phyloP scores from a whole-genome alignment of 2,113 vertebrate species.

The Butorides virescens region DNA sequence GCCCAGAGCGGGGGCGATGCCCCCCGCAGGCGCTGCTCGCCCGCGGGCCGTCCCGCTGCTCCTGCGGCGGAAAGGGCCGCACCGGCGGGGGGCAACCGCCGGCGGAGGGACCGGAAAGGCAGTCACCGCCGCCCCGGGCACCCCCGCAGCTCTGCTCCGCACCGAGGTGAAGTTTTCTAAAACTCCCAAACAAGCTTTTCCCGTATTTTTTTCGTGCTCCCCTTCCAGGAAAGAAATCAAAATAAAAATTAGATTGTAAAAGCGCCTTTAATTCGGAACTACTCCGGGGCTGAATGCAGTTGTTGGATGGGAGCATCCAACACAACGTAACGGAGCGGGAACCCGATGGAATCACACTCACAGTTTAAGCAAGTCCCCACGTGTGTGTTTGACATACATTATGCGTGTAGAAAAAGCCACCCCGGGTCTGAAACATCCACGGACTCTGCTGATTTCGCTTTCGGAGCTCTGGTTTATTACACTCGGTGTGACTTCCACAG shows the following conservation, averaged over 20 bases:
- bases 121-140: not conserved
- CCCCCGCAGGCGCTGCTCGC: no score
- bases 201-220: not conserved
- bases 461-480: not conserved
- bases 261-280: not conserved
- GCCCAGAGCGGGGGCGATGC: no score
- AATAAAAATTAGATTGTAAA: not conserved
- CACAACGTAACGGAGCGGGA: not conserved
- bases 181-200: not conserved
- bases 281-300: not conserved
- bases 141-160: not conserved
- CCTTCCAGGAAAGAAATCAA: not conserved
- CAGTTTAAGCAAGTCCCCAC: not conserved
- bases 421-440: not conserved
- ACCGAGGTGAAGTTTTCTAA: not conserved
- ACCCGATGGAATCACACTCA: not conserved
- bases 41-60: not conserved
- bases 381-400: not conserved
- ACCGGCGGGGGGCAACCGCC: not conserved
- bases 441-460: not conserved
- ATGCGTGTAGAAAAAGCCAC: not conserved
- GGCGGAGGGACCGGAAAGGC: not conserved
- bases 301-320: not conserved
- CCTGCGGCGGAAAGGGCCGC: not conserved
- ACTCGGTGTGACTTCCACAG: not conserved